phyloP scores from a whole-genome alignment of 1,140 invertebrate species.

The Zaprionus ghesquierei region DNA sequence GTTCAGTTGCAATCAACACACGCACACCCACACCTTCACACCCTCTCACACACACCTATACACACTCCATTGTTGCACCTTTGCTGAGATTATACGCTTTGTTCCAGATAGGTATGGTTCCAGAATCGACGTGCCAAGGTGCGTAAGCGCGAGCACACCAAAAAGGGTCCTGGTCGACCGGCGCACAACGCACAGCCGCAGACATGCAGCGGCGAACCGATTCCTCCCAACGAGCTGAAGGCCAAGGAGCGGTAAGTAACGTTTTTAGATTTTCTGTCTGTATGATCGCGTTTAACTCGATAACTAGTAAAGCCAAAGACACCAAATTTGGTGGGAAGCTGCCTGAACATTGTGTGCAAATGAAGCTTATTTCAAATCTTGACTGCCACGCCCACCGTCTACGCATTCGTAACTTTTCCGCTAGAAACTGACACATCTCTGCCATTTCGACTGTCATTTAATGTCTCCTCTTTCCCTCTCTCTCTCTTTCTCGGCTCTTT shows the following conservation, averaged over 20 bases:
- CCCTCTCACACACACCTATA: neutral
- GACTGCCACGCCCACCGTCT: too few relatives aligned
- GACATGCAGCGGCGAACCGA: constrained; percentile 98
- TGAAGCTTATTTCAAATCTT: too few relatives aligned
- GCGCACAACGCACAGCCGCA: constrained; percentile 99
- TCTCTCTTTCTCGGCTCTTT: neutral
- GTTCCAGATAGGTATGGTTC: constrained; percentile 96
- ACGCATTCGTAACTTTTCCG: neutral
- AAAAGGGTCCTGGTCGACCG: constrained; percentile 98
- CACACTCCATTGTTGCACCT: constrained; percentile 33
- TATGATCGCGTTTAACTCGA: too few relatives aligned
- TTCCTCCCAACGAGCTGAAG: constrained; percentile 96
- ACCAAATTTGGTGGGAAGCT: too few relatives aligned
- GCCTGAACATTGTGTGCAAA: too few relatives aligned
- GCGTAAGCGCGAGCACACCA: constrained; percentile 99
- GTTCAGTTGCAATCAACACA: constrained; percentile 82
- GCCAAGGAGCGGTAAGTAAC: constrained; percentile 89
- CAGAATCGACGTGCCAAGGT: constrained; percentile 99
- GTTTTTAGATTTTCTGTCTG: too few relatives aligned
- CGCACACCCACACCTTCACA: neutral
- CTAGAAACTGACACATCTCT: neutral
- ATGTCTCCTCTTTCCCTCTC: neutral
- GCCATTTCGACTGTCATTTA: neutral
- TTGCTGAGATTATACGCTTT: constrained; percentile 82
- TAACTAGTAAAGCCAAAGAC: too few relatives aligned